phyloP scores from a whole-genome alignment of 1,140 invertebrate genomes.

The Lepidurus arcticus region DNA sequence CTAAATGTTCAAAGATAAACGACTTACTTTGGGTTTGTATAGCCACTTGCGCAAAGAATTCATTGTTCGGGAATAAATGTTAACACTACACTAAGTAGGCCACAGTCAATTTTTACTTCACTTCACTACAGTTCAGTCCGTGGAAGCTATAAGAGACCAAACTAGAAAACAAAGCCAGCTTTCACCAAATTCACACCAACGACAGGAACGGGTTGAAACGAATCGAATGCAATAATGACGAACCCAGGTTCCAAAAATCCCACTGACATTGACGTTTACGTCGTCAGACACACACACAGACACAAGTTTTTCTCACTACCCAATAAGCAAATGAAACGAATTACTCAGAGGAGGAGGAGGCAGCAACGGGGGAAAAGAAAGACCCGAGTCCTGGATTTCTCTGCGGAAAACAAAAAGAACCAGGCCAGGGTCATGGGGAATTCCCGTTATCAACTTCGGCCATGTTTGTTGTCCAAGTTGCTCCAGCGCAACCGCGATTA shows the following conservation, averaged over 20 bases:
- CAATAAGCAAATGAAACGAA: constrained; percentile 8
- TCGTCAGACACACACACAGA: constrained; percentile 6
- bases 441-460: constrained; percentile 4
- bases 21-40: constrained; percentile 79
- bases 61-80: constrained; percentile 52
- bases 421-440: constrained; percentile 16
- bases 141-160: neutral
- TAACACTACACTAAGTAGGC: constrained; percentile 36
- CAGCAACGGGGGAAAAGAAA: neutral
- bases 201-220: neutral
- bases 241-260: neutral
- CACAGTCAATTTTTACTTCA: constrained; percentile 37
- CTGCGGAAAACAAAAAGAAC: constrained; percentile 14
- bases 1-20: neutral
- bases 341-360: neutral
- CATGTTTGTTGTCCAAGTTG: neutral
- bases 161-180: neutral
- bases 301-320: neutral
- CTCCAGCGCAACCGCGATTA: neutral
- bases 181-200: neutral
- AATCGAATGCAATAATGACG: neutral
- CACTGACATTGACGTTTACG: neutral
- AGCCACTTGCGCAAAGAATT: constrained; percentile 86
- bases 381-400: constrained; percentile 20
- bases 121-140: constrained; percentile 39